Percentiles rank a stretch among this genome's conserved stretches.
phyloP scores from a whole-genome alignment of 2,113 vertebrate genomes.

The Cheilinus undulatus region DNA sequence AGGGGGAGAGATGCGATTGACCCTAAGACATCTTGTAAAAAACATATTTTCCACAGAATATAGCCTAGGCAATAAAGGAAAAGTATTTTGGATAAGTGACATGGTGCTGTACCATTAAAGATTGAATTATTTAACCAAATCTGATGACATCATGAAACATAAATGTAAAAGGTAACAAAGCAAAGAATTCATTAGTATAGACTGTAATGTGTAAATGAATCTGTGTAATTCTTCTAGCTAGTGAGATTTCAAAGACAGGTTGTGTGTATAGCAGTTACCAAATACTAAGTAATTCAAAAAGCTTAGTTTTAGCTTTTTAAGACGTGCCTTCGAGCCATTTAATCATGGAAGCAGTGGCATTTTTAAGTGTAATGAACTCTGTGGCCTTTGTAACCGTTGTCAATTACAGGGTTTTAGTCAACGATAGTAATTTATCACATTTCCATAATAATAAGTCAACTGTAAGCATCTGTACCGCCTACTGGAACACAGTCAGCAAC shows the following conservation, averaged over 20 bases:
- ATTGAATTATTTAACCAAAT: too few relatives aligned
- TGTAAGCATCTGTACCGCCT: conserved; percentile 26
- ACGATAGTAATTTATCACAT: conserved; percentile 54
- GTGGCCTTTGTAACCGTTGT: conserved; percentile 10
- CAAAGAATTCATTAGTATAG: too few relatives aligned
- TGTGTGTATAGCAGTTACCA: neutral
- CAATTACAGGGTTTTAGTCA: conserved; percentile 13
- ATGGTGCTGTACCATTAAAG: too few relatives aligned
- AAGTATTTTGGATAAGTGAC: too few relatives aligned
- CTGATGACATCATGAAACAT: too few relatives aligned
- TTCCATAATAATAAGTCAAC: conserved; percentile 52
- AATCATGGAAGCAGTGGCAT: neutral
- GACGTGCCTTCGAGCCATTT: neutral
- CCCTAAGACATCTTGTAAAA: too few relatives aligned
- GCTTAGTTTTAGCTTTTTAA: neutral
- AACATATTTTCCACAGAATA: too few relatives aligned
- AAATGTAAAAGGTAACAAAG: too few relatives aligned
- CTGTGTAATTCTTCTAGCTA: too few relatives aligned
- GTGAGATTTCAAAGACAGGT: neutral
- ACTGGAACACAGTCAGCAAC: conserved; percentile 46
- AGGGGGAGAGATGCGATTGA: too few relatives aligned
- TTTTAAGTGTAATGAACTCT: conserved; percentile 1
- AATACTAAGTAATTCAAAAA: neutral
- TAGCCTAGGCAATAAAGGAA: too few relatives aligned
- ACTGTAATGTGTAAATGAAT: too few relatives aligned